Base-by-base conservation (phyloP, 2,888 invertebrate species). In the Yponomeuta evonymella region DNA sequence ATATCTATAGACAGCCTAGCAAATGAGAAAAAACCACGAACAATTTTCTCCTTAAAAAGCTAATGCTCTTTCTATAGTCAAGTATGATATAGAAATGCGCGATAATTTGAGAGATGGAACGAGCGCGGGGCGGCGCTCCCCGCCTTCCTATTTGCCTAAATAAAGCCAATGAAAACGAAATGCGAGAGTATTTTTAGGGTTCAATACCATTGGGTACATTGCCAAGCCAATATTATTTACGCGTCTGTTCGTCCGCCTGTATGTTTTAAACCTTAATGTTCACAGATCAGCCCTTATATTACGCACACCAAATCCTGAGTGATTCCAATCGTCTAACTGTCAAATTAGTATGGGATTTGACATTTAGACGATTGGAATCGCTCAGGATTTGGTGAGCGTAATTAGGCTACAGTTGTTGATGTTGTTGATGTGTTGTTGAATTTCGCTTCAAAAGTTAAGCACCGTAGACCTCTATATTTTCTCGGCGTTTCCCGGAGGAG, bases 81-180 rank as follows among this genome's bases (percentile, higher is more conserved):
- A 58, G 51, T 15, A 15, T 12, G 51, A 58, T 58, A 58, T 58
- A 71, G 30, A 33, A 36, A 66, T 72, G 72, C 5, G 70, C 67
- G 33, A 72, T 23, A 62, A 71, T 66, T 65, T 65, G 65, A 29
- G 65, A 48, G 72, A 72, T 71, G 72, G 70, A 48, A 67, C 72
- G n/a, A 71, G 63, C 64, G 63, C 66, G 12, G 51, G 15, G 51
- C 51, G 51, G 51, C 51, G 15, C 51, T 70, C 58, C 36, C 71
- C 71, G 48, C 51, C 73, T 72, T 51, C 73, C 67, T 73, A 73
- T 75, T 75, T 73, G 71, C 73, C 73, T 74, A 74, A 75, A 75
- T 75, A 67, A 67, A n/a, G 43, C 23, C 30, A 29, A 64, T 64
- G 30, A 64, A 65, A 65, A 8, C 12, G 12, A 65, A 65, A 65